A percentile compares a stretch with the other conserved stretches of the same genome.
phyloP scores from a whole-genome alignment of 2,888 invertebrate genomes.

The Idaea dimidiata region DNA sequence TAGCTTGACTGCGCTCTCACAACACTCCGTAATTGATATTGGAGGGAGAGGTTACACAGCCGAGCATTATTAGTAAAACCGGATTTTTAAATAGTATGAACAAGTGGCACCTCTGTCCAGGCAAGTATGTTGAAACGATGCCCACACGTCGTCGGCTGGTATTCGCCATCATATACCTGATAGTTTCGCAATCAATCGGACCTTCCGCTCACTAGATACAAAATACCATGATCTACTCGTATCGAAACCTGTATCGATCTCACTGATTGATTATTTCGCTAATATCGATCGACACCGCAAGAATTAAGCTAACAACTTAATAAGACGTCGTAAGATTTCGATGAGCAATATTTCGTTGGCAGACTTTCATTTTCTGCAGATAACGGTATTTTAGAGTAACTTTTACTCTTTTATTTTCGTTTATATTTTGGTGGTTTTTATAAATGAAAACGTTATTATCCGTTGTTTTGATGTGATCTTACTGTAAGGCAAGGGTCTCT shows the following conservation, averaged over 20 bases:
- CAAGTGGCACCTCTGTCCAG: constrained; percentile 52
- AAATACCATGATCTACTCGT: constrained; percentile 58
- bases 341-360: constrained; percentile 4
- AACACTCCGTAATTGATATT: constrained; percentile 38
- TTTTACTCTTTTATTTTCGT: neutral
- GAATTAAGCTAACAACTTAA: constrained; percentile 18
- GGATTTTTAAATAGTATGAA: constrained; percentile 46
- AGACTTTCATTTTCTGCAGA: constrained; percentile 22
- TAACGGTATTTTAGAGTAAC: constrained; percentile 11
- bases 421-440: neutral
- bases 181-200: constrained; percentile 66
- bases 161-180: constrained; percentile 71
- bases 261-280: constrained; percentile 26
- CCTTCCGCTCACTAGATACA: constrained; percentile 71
- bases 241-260: constrained; percentile 54
- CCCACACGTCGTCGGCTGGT: constrained; percentile 64
- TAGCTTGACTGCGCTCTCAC: constrained; percentile 29
- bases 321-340: constrained; percentile 1
- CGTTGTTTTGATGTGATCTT: too few species aligned
- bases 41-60: constrained; percentile 38
- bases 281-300: constrained; percentile 6
- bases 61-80: constrained; percentile 45
- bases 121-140: constrained; percentile 72
- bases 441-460: too few species aligned
- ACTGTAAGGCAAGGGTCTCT: too few species aligned